phyloP scores from a whole-genome alignment of 2,113 vertebrate genomes.

The Pseudopipra pipra region DNA sequence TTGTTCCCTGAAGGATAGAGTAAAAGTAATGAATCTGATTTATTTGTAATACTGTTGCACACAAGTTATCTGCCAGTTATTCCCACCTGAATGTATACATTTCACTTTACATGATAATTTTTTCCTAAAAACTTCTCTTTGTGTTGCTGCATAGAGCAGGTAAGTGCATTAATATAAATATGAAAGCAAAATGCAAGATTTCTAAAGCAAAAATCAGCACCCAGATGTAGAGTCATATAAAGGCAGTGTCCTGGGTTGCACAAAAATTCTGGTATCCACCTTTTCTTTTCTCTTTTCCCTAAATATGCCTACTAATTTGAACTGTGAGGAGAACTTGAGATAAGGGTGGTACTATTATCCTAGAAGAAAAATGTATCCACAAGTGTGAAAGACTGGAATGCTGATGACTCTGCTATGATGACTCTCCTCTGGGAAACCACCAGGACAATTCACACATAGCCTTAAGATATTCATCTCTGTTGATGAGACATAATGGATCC shows the following conservation, averaged over 20 bases:
- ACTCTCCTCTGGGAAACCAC: too few relatives aligned
- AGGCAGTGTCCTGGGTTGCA: not conserved
- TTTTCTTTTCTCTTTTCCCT: too few relatives aligned
- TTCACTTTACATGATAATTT: conserved; percentile 68
- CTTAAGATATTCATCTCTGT: too few relatives aligned
- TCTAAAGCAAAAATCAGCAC: not conserved
- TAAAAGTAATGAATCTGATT: conserved; percentile 81
- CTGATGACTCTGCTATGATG: too few relatives aligned
- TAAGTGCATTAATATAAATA: not conserved
- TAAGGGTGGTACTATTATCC: too few relatives aligned
- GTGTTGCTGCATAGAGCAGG: not conserved
- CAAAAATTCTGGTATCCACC: too few relatives aligned
- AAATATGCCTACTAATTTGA: too few relatives aligned
- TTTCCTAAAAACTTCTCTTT: not conserved
- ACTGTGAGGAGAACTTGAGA: too few relatives aligned
- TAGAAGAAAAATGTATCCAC: too few relatives aligned
- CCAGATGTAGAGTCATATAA: conserved; percentile 5
- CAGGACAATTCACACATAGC: too few relatives aligned
- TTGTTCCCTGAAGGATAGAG: conserved; percentile 87
- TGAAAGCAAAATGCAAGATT: not conserved
- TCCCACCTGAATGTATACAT: conserved; percentile 65
- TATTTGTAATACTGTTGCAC: conserved; percentile 72
- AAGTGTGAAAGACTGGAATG: too few relatives aligned
- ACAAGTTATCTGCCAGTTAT: conserved; percentile 51
- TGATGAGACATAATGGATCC: too few relatives aligned